Evolutionary conservation across 2,888 invertebrate species (phyloP).

Genomic region (Ceramica pisi): DNA sequence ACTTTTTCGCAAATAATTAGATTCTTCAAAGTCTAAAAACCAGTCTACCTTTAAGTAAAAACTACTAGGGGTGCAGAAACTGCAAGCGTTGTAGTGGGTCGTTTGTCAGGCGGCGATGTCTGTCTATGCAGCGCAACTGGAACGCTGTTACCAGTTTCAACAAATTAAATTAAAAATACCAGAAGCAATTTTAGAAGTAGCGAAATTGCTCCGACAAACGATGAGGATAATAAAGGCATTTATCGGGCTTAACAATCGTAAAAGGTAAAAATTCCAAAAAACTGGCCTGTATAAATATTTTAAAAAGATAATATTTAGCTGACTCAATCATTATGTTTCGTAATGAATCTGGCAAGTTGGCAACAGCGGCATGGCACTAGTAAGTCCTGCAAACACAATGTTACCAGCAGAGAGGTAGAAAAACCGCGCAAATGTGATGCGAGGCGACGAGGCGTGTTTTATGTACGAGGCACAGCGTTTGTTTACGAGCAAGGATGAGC

Average conservation of each 20-base stretch:
- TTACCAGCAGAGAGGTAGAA: conserved; percentile 25
- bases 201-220: neutral
- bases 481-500: conserved; percentile 26
- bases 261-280: conserved; percentile 1
- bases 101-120: conserved; percentile 39
- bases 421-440: conserved; percentile 36
- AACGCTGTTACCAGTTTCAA: conserved; percentile 11
- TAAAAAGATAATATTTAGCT: conserved; percentile 20
- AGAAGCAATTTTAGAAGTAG: neutral
- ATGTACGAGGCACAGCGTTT: conserved; percentile 18
- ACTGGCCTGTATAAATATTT: neutral
- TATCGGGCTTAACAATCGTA: conserved; percentile 6
- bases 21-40: neutral
- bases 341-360: neutral
- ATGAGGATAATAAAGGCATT: neutral
- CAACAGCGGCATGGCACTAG: conserved; percentile 7
- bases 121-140: conserved; percentile 5
- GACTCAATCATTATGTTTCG: conserved; percentile 6
- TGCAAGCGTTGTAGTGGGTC: conserved; percentile 40
- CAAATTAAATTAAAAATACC: conserved; percentile 27
- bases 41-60: neutral
- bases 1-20: neutral
- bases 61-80: conserved; percentile 35
- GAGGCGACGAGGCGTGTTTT: conserved; percentile 32
- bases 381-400: conserved; percentile 34